Evolutionary conservation across 1,140 invertebrate species (phyloP).

Genomic region (Psix sp.): DNA sequence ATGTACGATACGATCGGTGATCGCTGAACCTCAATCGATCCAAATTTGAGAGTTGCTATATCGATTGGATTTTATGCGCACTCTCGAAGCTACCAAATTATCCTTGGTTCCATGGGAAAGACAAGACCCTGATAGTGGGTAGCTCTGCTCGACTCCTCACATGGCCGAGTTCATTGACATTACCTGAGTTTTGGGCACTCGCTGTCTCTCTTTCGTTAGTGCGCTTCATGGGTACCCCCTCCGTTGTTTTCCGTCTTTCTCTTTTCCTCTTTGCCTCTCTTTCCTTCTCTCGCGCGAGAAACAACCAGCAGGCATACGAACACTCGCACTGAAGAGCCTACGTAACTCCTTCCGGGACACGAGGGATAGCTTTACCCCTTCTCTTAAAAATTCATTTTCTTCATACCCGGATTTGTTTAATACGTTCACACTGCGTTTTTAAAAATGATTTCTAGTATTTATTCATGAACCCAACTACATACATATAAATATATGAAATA

Average conservation of each 20-base stretch:
- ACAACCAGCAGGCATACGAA: slow-evolving; percentile 56
- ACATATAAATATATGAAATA: slow-evolving; percentile 7
- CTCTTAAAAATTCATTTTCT: slow-evolving; percentile 44
- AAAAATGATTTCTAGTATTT: slow-evolving; percentile 6
- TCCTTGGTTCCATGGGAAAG: slow-evolving; percentile 77
- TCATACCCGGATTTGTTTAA: slow-evolving; percentile 43
- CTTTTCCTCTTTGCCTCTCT: slow-evolving; percentile 62
- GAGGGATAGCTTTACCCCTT: slow-evolving; percentile 50
- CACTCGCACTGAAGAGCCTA: slow-evolving; percentile 50
- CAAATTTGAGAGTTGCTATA: slow-evolving; percentile 34
- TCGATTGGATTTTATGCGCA: slow-evolving; percentile 59
- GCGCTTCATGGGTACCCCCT: slow-evolving; percentile 53
- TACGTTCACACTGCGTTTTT: slow-evolving; percentile 17
- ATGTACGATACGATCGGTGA: slow-evolving; percentile 58
- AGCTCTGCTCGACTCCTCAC: slow-evolving; percentile 70
- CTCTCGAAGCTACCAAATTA: slow-evolving; percentile 76
- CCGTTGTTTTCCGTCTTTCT: slow-evolving; percentile 48
- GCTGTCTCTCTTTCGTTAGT: slow-evolving; percentile 66
- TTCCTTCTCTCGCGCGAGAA: slow-evolving; percentile 53
- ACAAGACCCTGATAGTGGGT: slow-evolving; percentile 76
- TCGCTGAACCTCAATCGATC: slow-evolving; percentile 25
- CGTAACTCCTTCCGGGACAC: slow-evolving; percentile 56
- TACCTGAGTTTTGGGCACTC: slow-evolving; percentile 76
- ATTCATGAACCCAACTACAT: too few relatives aligned
- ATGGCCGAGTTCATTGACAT: slow-evolving; percentile 77